Evolutionary conservation across 2,888 invertebrate species (phyloP), one percentile per base, ranked within the genome.

Genomic region (Drosophila meridionalis): DNA sequence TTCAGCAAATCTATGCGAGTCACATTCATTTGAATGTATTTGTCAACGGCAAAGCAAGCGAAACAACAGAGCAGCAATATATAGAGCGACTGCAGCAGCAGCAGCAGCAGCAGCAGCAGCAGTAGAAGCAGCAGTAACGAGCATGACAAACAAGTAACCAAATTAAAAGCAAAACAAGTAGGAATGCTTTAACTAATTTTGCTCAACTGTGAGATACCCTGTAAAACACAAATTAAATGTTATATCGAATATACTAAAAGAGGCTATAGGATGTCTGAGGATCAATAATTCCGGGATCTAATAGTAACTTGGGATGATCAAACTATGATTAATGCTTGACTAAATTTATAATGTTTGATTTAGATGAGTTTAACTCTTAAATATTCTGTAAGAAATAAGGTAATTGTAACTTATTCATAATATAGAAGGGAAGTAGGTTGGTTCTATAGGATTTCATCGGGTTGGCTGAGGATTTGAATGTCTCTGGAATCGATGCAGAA

Each of bases 21-120:
- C 55, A 55, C 73, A 83, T 71, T 66, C 79, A 85, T 85, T 80
- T 76, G 81, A 88, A 83, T 86, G 87, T 86, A 86, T 86, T 85
- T 90, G 85, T 83, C 85, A 90, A 83, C 80, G 74, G 66, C 73
- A 74, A 69, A 73, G 72, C 70, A 77, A 26, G 48, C 56, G 9
- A 26, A 53, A 42, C 72, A 62, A 32, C 32, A 48, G 53, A 60
- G 45, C 36, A 63, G 60, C 42, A 55, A 59, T 67, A 77, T 53
- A 11, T 57, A 36, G 45, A 67, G 56, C 53, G 53, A 52, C 43
- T 59, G 40, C 52, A 72, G 47, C 28, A 30, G 8, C 7, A 48
- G 30, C 14, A 60, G 50, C 53, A 58, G 52, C 38, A 62, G 48
- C 57, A 72, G 14, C n/a, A 48, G 30, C 14, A 48, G 14, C 47